Evolutionary conservation across 2,797 vertebrate species (phyloP).

Genomic region (Chelidonichthys spinosus): DNA sequence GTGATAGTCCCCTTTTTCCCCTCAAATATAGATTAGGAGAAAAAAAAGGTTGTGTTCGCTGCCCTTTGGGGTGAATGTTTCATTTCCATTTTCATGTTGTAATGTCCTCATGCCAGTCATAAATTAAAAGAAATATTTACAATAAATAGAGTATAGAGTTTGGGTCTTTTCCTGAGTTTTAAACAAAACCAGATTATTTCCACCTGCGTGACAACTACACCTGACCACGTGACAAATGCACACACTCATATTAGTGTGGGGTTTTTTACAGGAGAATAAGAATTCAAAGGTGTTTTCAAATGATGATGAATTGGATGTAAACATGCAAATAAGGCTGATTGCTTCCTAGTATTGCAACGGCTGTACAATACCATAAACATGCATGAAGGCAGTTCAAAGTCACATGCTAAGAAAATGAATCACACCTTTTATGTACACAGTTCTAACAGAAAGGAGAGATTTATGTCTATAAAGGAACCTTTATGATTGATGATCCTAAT

Average conservation of each 20-base stretch:
- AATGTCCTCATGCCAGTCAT: background rate
- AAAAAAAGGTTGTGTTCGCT: background rate
- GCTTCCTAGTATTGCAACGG: background rate
- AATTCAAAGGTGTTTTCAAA: background rate
- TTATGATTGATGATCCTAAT: background rate
- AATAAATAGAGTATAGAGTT: background rate
- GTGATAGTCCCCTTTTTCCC: too few relatives aligned
- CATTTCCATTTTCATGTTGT: background rate
- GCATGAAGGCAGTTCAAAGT: conserved; percentile 12
- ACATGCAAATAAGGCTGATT: background rate
- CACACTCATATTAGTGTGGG: too few relatives aligned
- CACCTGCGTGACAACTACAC: background rate
- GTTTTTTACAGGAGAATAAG: too few relatives aligned
- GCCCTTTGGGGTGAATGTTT: background rate
- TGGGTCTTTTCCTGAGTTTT: background rate
- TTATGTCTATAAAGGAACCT: conserved; percentile 10
- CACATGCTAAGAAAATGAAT: conserved; percentile 7
- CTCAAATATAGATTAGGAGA: background rate
- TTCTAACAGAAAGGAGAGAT: conserved; percentile 30
- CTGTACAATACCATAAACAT: background rate
- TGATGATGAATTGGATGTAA: background rate
- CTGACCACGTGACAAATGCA: background rate
- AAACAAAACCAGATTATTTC: background rate
- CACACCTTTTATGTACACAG: conserved; percentile 12
- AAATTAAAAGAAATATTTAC: background rate